A percentile compares a stretch with the other conserved stretches of the same genome.
These are phyloP conservation scores for Zosterops japonicus DNA, from an alignment of 2,113 vertebrate genomes.

Conservation along the genomic window DNA sequence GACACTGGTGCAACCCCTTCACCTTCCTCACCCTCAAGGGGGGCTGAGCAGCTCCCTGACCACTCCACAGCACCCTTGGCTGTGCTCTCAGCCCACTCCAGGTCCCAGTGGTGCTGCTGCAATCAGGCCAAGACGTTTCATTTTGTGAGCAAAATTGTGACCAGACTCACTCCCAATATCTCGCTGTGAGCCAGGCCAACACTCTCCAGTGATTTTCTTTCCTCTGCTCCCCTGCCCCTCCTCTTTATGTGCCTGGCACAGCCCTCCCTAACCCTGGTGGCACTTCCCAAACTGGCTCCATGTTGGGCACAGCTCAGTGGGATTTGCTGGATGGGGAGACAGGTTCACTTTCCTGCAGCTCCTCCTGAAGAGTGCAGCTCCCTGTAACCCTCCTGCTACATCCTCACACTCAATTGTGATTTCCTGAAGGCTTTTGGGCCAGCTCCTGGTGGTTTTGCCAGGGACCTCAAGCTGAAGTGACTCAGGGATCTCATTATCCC, in stretches of 20 bases:
- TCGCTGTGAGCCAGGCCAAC: not conserved
- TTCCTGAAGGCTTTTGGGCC: not conserved
- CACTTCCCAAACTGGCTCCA: not conserved
- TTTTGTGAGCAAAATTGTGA: not conserved
- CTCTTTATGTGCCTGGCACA: not conserved
- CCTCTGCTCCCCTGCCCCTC: not conserved
- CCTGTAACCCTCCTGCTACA: not conserved
- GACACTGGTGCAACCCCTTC: rapidly evolving
- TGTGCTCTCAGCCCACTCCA: not conserved
- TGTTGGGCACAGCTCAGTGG: rapidly evolving
- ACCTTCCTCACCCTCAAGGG: not conserved
- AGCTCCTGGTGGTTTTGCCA: not conserved
- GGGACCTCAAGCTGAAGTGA: not conserved
- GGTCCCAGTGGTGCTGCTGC: not conserved
- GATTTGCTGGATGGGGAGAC: not conserved
- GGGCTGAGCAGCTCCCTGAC: not conserved
- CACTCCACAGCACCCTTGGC: not conserved
- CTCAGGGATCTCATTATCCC: not conserved
- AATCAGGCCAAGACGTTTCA: not conserved
- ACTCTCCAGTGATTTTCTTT: not conserved
- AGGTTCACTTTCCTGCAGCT: not conserved
- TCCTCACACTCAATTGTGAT: rapidly evolving
- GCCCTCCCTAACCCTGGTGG: not conserved
- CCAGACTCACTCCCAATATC: not conserved
- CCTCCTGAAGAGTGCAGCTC: not conserved